These are phyloP conservation scores for Tenualosa ilisha DNA, from an alignment of 2,797 vertebrate genomes.

Conservation along the genomic window DNA sequence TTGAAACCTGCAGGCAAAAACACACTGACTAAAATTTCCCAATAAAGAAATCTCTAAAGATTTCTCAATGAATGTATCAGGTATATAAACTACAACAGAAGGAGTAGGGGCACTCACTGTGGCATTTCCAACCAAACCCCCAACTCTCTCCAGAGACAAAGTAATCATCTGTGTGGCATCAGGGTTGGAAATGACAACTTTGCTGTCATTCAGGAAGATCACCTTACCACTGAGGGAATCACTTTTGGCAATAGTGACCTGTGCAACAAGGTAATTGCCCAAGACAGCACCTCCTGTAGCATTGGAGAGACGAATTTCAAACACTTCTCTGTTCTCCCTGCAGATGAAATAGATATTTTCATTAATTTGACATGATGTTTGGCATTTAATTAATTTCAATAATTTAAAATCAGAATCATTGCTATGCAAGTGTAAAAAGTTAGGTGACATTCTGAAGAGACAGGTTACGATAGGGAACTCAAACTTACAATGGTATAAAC, in stretches of 20 bases:
- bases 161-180: constrained; percentile 70
- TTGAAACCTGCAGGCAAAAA: too few relatives aligned
- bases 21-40: too few relatives aligned
- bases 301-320: constrained; percentile 85
- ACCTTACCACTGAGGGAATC: constrained; percentile 83
- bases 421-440: too few relatives aligned
- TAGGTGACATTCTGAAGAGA: not conserved
- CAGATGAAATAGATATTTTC: not conserved
- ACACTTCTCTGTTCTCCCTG: constrained; percentile 85
- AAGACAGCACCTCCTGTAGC: constrained; percentile 87
- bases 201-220: constrained; percentile 85
- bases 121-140: constrained; percentile 78
- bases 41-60: too few relatives aligned
- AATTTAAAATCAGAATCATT: too few relatives aligned
- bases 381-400: too few relatives aligned
- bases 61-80: not conserved
- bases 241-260: constrained; percentile 85
- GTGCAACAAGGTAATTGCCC: constrained; percentile 78
- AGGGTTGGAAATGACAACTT: constrained; percentile 82
- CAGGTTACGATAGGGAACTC: not conserved
- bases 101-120: constrained; percentile 71
- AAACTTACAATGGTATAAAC: not conserved
- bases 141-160: constrained; percentile 83
- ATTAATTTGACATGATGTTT: too few relatives aligned
- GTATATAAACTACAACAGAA: not conserved